These are phyloP conservation scores for Cephalopachus bancanus DNA, from an alignment of 2,797 vertebrate species.

Conservation along the genomic window DNA sequence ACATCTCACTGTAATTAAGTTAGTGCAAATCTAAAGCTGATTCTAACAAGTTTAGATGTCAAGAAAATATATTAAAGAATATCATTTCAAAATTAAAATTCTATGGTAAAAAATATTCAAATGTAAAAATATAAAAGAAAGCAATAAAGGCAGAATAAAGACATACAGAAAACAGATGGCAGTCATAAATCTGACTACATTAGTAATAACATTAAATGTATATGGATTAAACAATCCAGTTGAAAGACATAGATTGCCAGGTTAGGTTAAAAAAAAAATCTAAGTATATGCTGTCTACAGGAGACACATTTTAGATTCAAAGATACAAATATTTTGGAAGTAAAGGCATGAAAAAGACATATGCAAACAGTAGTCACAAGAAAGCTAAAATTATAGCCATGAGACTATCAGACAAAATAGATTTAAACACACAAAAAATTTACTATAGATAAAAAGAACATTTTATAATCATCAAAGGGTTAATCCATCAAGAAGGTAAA, in stretches of 20 bases:
- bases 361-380: neutral
- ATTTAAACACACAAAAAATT: neutral
- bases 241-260: neutral
- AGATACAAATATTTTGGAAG: conserved; percentile 10
- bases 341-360: neutral
- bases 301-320: neutral
- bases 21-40: neutral
- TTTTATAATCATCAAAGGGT: conserved; percentile 16
- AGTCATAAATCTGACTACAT: neutral
- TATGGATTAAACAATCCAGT: neutral
- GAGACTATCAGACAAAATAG: neutral
- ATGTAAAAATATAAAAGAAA: neutral
- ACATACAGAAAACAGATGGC: neutral
- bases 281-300: neutral
- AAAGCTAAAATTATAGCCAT: neutral
- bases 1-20: neutral
- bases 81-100: neutral
- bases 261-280: neutral
- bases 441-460: neutral
- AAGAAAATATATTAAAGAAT: neutral
- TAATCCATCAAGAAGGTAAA: neutral
- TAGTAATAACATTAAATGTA: neutral
- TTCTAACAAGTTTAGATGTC: neutral
- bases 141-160: neutral
- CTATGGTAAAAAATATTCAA: neutral